Evolutionary conservation across 2,888 invertebrate species (phyloP), one percentile per base, ranked within the genome.

Genomic region (Protonemura montana): DNA sequence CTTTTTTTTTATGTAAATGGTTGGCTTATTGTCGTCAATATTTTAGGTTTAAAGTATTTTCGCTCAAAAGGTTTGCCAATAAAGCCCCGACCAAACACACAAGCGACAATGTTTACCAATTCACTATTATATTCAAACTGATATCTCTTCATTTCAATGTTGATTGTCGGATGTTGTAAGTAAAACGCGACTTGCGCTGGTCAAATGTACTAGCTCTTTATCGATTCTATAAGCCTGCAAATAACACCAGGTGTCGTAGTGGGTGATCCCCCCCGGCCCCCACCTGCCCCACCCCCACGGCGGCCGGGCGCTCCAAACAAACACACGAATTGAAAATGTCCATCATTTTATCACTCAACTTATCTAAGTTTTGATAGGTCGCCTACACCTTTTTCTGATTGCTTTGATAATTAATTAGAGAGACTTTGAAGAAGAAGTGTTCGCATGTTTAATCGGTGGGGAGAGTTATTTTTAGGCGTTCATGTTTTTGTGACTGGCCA

Each of bases 301-400:
- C n/a, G n/a, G n/a, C n/a, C 28, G 78, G 7, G 25, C 35, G 35
- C 21, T 82, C 30, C 10, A 76, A 84, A 29, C 59, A 84, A 84
- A 84, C 84, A 84, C 25, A 29, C 27, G 84, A 59, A 84, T 42
- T 84, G 84, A 84, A 84, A 42, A 13, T 84, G 84, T 84, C 84
- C 28, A 76, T 84, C 84, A 84, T 27, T 42, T 26, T 76, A 59
- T 76, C 84, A 76, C 84, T 84, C 76, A 83, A 83, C 41, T 81
- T 81, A 30, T 81, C 81, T 30, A 59, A 21, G 16, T 59, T 59
- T 59, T 59, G 59, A 59, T 59, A 59, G 59, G 59, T 59, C 59
- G 59, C 59, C 59, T 59, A 59, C 59, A 59, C 59, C 59, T 3
- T 59, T 59, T 13, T 59, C 59, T 59, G 59, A 59, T 59, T 21